These are phyloP conservation scores for Epinephelus malabaricus DNA, from an alignment of 2,797 vertebrate genomes.

Conservation along the genomic window DNA sequence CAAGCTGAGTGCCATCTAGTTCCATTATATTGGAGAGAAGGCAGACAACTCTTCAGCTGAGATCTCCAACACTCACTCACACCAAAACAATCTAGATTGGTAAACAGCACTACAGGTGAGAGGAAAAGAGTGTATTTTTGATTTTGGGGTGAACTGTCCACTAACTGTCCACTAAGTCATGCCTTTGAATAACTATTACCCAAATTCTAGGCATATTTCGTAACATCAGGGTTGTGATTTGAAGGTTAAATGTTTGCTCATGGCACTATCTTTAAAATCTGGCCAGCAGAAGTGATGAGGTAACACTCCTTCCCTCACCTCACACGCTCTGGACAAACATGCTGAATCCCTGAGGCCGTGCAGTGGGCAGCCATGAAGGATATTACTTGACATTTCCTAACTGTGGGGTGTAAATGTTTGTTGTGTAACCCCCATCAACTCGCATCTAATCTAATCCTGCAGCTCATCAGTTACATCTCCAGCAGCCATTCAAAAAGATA, in stretches of 20 bases:
- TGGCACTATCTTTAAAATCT: neutral
- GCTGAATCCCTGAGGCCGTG: neutral
- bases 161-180: too few relatives aligned
- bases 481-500: neutral
- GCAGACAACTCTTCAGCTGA: too few relatives aligned
- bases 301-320: constrained; percentile 3
- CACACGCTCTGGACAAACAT: constrained; percentile 1
- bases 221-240: neutral
- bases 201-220: neutral
- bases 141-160: too few relatives aligned
- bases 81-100: too few relatives aligned
- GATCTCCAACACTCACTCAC: too few relatives aligned
- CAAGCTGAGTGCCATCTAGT: too few relatives aligned
- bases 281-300: neutral
- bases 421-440: constrained; percentile 24
- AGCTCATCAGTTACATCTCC: constrained; percentile 31
- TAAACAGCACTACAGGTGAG: too few relatives aligned
- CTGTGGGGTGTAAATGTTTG: neutral
- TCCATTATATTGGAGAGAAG: too few relatives aligned
- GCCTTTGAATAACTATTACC: too few relatives aligned
- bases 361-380: neutral
- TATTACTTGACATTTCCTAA: neutral
- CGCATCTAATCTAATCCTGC: constrained; percentile 5
- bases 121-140: too few relatives aligned
- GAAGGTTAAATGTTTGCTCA: neutral